Evolutionary conservation across 2,888 invertebrate species (phyloP), one percentile per base, ranked within the genome.

Genomic region (Chorisops tibialis): DNA sequence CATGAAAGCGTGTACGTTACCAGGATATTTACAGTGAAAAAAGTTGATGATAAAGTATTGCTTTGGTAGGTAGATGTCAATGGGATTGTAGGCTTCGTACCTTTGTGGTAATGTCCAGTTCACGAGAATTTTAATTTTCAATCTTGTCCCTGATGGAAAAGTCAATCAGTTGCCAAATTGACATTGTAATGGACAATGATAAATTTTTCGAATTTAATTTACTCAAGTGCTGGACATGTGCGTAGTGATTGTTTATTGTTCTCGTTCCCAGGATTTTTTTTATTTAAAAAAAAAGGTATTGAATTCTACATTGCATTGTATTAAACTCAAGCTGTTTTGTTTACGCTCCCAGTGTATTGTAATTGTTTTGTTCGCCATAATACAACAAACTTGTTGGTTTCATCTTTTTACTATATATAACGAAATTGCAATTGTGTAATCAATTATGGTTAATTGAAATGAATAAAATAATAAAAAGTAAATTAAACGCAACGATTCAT

Each of bases 181-280:
- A 66, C 67, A 68, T 67, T 68, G 68, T 68, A 68, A 68, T 67
- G 64, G 67, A 64, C 66, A 64, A 58, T 65, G 65, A 48, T 65
- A 65, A 67, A 68, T 63, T 62, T 59, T 58, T 38, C 37, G 41
- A 50, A 58, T 58, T 62, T 62, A 56, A 62, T 62, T 62, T 56
- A 45, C 45, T 43, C 56, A 43, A 56, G 21, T 18, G 45, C 43
- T 24, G 30, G 43, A 35, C 18, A 18, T 12, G 18, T 56, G 56
- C 43, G 30, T 30, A 18, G 35, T 14, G 24, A 14, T 35, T 16
- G 19, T 7, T 45, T 41, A 41, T 48, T 21, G 21, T 18, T n/a
- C 47, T 2, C 21, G 19, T 9, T 47, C 24, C 37, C 21, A 41
- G n/a, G 11, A 30, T 14, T 18, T 56, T 19, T 54, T 19, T 41